Base-by-base conservation (phyloP, 2,888 invertebrate species). In the Lithophane leautieri region DNA sequence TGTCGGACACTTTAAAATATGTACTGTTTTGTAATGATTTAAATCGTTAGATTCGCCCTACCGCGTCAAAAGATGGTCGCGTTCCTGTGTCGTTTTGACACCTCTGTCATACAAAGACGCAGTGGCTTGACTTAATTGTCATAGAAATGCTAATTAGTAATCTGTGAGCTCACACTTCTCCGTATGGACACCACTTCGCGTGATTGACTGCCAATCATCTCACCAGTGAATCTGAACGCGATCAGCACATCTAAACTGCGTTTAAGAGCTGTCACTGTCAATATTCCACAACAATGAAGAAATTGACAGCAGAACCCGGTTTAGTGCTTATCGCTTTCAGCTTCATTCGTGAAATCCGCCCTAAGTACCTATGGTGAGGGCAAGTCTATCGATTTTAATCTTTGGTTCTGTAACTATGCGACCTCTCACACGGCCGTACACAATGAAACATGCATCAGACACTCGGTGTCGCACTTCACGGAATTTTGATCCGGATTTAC, bases 401-500 rank as follows among this genome's bases (percentile, higher is more conserved):
- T 25, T 56, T 25, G 25, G n/a, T 28, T 58, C 28, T 58, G 28
- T 65, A 54, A 71, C 62, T 47, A 50, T 50, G 68, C 19, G 58
- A 70, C 65, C 63, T 60, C 72, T 66, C 58, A 56, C 61, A 25
- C 34, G 25, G 12, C 68, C 67, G 61, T 52, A 70, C 12, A 25
- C 66, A 47, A 85, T 88, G 73, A 88, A 88, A 86, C 61, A 87
- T 87, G 86, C 76, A 87, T 65, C 65, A 68, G 73, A 42, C 42
- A 62, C 80, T 71, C 73, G 66, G 66, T 84, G 83, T 78, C 87
- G 66, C 80, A 76, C 70, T 81, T 82, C 74, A 74, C 85, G 81
- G 79, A 83, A 84, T 87, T 88, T 88, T 88, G 82, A 84, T 79
- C 74, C 81, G 22, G 85, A 88, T 88, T 82, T 88, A 82, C 85